Evolutionary conservation across 2,797 vertebrate species (phyloP).

Genomic region (Peromyscus eremicus): DNA sequence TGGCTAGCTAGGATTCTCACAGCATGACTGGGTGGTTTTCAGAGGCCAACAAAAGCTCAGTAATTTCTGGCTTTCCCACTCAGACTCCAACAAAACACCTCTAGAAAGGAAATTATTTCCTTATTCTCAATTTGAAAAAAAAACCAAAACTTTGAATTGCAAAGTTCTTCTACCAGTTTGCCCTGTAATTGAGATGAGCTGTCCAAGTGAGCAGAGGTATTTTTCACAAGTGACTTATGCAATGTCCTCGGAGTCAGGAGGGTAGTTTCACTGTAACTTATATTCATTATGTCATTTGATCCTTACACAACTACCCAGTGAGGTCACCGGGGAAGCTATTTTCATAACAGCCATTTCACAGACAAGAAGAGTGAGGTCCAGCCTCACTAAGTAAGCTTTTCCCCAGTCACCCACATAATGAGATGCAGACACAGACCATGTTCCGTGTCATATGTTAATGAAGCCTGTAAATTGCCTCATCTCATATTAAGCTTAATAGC

Average conservation of each 20-base stretch:
- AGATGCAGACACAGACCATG: constrained; percentile 35
- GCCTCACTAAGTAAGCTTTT: constrained; percentile 31
- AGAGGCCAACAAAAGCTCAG: background rate
- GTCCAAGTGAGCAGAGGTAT: background rate
- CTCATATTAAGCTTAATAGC: constrained; percentile 71
- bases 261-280: constrained; percentile 38
- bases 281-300: constrained; percentile 74
- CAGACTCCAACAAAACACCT: background rate
- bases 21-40: background rate
- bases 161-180: background rate
- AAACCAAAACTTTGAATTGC: too few species aligned
- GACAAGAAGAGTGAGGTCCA: constrained; percentile 73
- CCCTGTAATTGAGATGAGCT: background rate
- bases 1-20: background rate
- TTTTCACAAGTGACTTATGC: constrained; percentile 52
- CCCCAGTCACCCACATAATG: constrained; percentile 69
- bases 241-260: background rate
- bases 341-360: constrained; percentile 70
- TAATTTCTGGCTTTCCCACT: background rate
- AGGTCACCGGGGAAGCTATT: constrained; percentile 70
- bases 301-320: constrained; percentile 62
- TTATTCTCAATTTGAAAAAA: constrained; percentile 37
- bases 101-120: constrained; percentile 1
- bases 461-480: constrained; percentile 78
- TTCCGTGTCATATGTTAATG: constrained; percentile 64